A percentile compares a stretch with the other conserved stretches of the same genome.
Conservation (phyloP, 2,797 vertebrate genomes). For the Pangasius larnaudii region DNA sequence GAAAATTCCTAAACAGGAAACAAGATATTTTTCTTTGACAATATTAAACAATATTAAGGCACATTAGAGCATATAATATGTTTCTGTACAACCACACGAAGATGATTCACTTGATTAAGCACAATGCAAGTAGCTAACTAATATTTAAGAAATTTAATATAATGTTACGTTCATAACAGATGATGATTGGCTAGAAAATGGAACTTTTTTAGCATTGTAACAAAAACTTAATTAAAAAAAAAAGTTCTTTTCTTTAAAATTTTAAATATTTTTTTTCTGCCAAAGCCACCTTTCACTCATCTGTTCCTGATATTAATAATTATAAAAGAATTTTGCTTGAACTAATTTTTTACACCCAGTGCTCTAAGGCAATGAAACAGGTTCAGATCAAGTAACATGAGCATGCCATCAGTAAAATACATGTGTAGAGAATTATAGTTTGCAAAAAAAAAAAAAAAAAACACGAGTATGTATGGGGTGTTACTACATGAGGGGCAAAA, state of each 20-base stretch:
- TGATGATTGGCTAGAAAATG: background rate
- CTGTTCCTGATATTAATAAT: background rate
- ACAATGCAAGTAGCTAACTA: background rate
- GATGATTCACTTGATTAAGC: background rate
- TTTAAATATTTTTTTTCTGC: too few relatives aligned
- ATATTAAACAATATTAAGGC: background rate
- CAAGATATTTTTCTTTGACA: background rate
- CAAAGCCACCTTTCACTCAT: background rate
- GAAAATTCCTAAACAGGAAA: background rate
- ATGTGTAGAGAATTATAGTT: background rate
- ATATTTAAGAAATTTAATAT: background rate
- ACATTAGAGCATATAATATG: background rate
- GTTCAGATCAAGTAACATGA: background rate
- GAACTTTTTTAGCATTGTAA: background rate
- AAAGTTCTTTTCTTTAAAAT: background rate
- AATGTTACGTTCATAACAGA: background rate
- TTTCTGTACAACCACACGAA: background rate
- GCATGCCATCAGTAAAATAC: background rate
- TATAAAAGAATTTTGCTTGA: background rate
- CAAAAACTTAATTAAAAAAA: background rate
- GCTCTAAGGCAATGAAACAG: background rate
- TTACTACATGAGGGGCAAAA: too few relatives aligned
- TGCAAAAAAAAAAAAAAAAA: too few relatives aligned
- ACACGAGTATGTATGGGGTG: background rate
- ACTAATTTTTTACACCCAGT: background rate